phyloP scores from a whole-genome alignment of 1,140 invertebrate genomes.

The Acromyrmex heyeri region DNA sequence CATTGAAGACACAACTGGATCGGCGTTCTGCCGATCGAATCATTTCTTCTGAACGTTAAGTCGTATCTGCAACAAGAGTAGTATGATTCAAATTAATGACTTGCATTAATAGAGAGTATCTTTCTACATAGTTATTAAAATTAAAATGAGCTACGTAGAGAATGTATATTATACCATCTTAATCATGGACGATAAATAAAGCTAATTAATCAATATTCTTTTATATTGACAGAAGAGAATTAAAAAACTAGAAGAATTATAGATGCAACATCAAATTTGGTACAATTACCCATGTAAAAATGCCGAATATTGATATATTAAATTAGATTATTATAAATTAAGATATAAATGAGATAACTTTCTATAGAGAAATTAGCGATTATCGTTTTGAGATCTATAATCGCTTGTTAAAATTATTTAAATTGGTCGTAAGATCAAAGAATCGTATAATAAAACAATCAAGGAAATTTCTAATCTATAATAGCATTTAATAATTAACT shows the following conservation, averaged over 20 bases:
- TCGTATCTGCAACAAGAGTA: slow-evolving; percentile 27
- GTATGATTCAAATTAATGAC: slow-evolving; percentile 13
- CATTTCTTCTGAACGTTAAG: slow-evolving; percentile 59
- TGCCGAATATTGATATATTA: background rate
- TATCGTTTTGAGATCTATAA: slow-evolving; percentile 31
- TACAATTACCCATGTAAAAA: background rate
- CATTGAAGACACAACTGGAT: slow-evolving; percentile 82
- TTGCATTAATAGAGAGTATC: background rate
- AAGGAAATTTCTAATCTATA: slow-evolving; percentile 58
- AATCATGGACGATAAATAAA: background rate
- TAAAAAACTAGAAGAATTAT: background rate
- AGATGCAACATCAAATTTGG: background rate
- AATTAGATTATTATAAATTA: background rate
- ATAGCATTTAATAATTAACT: background rate
- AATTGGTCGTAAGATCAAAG: background rate
- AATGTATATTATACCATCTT: background rate
- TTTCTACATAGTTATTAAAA: slow-evolving; percentile 6
- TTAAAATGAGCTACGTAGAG: background rate
- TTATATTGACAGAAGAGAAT: background rate
- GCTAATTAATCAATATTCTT: background rate
- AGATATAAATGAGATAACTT: background rate
- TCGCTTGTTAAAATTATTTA: background rate
- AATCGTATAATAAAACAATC: slow-evolving; percentile 48
- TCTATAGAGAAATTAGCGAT: background rate
- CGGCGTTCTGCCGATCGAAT: slow-evolving; percentile 66